phyloP scores from a whole-genome alignment of 2,888 invertebrate species.

The Baccha elongata region DNA sequence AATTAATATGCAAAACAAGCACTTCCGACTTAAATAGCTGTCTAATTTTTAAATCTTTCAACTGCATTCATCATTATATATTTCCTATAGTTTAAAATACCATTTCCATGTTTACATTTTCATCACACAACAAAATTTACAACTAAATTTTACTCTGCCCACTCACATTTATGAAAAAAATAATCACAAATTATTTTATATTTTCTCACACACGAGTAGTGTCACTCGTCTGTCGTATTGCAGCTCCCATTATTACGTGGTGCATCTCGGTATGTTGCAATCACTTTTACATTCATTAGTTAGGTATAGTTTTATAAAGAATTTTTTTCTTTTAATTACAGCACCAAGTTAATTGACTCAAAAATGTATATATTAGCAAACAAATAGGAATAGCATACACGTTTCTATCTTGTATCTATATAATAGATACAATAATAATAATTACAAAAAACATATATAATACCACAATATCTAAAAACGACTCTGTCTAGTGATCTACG shows the following conservation, averaged over 20 bases:
- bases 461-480: constrained; percentile 21
- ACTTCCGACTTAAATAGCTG: constrained; percentile 17
- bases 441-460: background rate
- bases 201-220: constrained; percentile 45
- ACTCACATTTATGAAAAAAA: constrained; percentile 51
- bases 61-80: constrained; percentile 14
- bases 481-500: constrained; percentile 54
- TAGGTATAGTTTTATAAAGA: constrained; percentile 9
- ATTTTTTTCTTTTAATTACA: constrained; percentile 29
- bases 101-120: constrained; percentile 20
- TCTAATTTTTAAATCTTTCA: constrained; percentile 25
- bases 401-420: too few species aligned
- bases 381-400: background rate
- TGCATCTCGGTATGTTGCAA: constrained; percentile 41
- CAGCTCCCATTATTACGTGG: constrained; percentile 21
- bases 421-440: too few species aligned
- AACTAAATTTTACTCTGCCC: constrained; percentile 25
- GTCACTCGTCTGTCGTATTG: constrained; percentile 28
- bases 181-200: constrained; percentile 28
- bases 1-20: constrained; percentile 21
- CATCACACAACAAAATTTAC: constrained; percentile 17
- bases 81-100: background rate
- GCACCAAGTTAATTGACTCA: constrained; percentile 55
- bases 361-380: background rate
- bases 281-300: constrained; percentile 48